phyloP scores from a whole-genome alignment of 1,140 invertebrate species.

The Chrysomallon squamiferum region DNA sequence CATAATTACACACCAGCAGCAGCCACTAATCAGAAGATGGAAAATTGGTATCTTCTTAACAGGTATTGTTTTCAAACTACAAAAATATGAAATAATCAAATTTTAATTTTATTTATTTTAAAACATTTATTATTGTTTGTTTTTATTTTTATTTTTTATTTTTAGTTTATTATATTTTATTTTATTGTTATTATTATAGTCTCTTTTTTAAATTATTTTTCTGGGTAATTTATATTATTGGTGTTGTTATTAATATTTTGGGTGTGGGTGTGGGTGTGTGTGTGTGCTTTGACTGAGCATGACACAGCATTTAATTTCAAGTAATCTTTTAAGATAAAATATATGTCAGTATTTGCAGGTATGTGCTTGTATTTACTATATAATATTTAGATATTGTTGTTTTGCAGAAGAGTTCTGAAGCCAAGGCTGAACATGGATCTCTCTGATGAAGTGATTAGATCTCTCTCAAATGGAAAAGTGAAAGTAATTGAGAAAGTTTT shows the following conservation, averaged over 20 bases:
- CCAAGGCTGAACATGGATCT: slow-evolving; percentile 53
- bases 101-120: neutral
- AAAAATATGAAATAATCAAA: neutral
- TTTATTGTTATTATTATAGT: neutral
- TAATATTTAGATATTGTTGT: too few relatives aligned
- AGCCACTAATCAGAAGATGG: slow-evolving; percentile 51
- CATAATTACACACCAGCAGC: slow-evolving; percentile 57
- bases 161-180: neutral
- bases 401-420: slow-evolving; percentile 56
- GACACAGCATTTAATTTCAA: too few relatives aligned
- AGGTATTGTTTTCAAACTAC: slow-evolving; percentile 35
- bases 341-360: too few relatives aligned
- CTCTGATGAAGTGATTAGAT: slow-evolving; percentile 56
- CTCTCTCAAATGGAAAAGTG: slow-evolving; percentile 45
- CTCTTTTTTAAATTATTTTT: neutral
- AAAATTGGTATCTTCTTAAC: slow-evolving; percentile 61
- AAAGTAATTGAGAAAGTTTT: slow-evolving; percentile 56
- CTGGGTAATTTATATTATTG: too few relatives aligned
- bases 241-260: too few relatives aligned
- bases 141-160: neutral
- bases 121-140: neutral
- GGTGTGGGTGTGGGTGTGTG: too few relatives aligned
- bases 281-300: neutral
- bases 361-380: too few relatives aligned
- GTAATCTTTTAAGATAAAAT: too few relatives aligned